Conservation (phyloP, 2,888 invertebrate species). For the Ypsolopha scabrella region DNA sequence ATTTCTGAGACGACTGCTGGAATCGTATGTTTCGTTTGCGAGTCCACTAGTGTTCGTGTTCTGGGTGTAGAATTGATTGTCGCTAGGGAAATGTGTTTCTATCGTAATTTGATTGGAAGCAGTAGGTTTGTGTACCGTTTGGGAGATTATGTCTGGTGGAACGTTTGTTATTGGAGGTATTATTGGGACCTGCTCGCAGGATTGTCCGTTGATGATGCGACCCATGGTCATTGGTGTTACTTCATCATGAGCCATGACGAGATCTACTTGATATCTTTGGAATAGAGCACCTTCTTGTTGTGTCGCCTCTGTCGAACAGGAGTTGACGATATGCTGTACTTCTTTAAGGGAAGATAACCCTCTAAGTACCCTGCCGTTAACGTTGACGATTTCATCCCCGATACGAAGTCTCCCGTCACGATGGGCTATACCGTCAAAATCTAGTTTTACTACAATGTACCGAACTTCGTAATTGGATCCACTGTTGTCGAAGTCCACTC, state of each 20-base stretch:
- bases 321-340: slow-evolving; percentile 70
- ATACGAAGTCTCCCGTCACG: slow-evolving; percentile 85
- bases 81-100: slow-evolving; percentile 58
- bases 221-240: slow-evolving; percentile 65
- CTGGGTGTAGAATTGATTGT: slow-evolving; percentile 33
- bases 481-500: slow-evolving; percentile 60
- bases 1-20: slow-evolving; percentile 20
- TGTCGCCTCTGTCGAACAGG: slow-evolving; percentile 58
- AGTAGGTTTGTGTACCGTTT: slow-evolving; percentile 52
- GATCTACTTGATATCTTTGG: slow-evolving; percentile 67
- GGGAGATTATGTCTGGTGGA: slow-evolving; percentile 61
- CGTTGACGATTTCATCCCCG: slow-evolving; percentile 91
- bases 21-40: slow-evolving; percentile 21
- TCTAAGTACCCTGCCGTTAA: slow-evolving; percentile 84
- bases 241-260: slow-evolving; percentile 75
- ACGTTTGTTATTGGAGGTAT: slow-evolving; percentile 29
- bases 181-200: slow-evolving; percentile 29
- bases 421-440: slow-evolving; percentile 75
- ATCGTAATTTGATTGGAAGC: slow-evolving; percentile 52
- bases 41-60: slow-evolving; percentile 22
- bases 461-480: slow-evolving; percentile 71
- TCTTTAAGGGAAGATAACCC: slow-evolving; percentile 78
- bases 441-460: slow-evolving; percentile 74
- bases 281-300: slow-evolving; percentile 44
- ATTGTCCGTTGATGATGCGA: slow-evolving; percentile 50